Conservation (phyloP, 2,113 vertebrate genomes). For the Egretta garzetta region DNA sequence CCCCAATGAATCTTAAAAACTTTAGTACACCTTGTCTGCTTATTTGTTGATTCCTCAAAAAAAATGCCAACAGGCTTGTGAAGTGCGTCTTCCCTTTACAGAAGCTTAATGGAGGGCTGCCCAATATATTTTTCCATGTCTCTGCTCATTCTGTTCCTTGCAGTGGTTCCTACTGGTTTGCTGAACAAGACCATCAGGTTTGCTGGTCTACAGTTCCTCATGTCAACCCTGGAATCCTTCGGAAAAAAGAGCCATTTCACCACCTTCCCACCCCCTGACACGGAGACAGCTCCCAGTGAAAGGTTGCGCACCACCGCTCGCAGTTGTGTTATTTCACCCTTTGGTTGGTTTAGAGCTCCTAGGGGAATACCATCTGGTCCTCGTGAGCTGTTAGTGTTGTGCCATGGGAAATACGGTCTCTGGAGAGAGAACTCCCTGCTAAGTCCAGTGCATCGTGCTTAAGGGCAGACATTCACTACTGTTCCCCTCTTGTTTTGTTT, state of each 20-base stretch:
- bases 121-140: not conserved
- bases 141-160: not conserved
- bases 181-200: not conserved
- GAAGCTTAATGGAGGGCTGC: not conserved
- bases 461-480: not conserved
- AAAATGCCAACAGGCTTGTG: not conserved
- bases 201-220: not conserved
- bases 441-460: not conserved
- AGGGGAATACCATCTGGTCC: not conserved
- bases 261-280: not conserved
- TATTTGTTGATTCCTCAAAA: not conserved
- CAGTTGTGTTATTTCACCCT: not conserved
- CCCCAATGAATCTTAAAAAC: not conserved
- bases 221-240: not conserved
- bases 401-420: not conserved
- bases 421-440: not conserved
- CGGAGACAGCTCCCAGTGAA: not conserved
- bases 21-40: not conserved
- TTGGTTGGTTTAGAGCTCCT: not conserved
- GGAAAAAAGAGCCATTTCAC: not conserved
- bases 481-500: not conserved
- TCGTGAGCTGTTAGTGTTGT: not conserved
- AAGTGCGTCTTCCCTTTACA: not conserved
- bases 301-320: accelerated
- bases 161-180: not conserved